A percentile compares a stretch with the other conserved stretches of the same genome.
Conservation (phyloP, 2,797 vertebrate species). For the Eulemur albifrons region DNA sequence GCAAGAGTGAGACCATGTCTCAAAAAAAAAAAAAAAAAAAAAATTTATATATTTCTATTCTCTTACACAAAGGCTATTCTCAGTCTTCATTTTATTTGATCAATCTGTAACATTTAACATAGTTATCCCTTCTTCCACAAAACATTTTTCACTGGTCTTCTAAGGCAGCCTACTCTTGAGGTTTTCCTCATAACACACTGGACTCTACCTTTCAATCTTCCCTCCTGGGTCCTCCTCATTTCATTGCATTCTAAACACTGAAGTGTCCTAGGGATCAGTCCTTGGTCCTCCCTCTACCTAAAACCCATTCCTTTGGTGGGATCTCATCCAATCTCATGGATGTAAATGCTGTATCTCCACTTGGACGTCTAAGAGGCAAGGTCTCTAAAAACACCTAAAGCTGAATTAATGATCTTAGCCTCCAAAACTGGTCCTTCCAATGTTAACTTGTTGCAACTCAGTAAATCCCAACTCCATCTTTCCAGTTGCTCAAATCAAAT, state of each 20-base stretch:
- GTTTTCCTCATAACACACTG: not conserved
- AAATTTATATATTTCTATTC: too few relatives aligned
- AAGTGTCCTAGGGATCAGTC: not conserved
- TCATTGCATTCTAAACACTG: not conserved
- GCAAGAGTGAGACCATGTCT: too few relatives aligned
- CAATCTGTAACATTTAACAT: too few relatives aligned
- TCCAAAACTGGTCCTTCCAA: not conserved
- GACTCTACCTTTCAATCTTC: not conserved
- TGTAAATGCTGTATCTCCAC: not conserved
- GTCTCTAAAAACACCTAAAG: not conserved
- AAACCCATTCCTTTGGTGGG: not conserved
- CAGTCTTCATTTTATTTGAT: too few relatives aligned
- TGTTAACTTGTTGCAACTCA: not conserved
- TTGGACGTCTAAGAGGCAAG: not conserved
- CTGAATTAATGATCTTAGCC: not conserved
- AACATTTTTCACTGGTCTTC: too few relatives aligned
- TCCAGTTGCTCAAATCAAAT: not conserved
- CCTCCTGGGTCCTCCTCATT: not conserved
- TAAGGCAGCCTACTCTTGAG: too few relatives aligned
- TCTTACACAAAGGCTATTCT: too few relatives aligned
- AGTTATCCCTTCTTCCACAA: too few relatives aligned
- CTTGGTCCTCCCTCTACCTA: not conserved
- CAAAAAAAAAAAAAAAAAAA: too few relatives aligned
- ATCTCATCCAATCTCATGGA: not conserved
- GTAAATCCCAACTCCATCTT: not conserved